These are phyloP conservation scores for Dasyurus viverrinus DNA, from an alignment of 2,113 vertebrate genomes.

Conservation along the genomic window DNA sequence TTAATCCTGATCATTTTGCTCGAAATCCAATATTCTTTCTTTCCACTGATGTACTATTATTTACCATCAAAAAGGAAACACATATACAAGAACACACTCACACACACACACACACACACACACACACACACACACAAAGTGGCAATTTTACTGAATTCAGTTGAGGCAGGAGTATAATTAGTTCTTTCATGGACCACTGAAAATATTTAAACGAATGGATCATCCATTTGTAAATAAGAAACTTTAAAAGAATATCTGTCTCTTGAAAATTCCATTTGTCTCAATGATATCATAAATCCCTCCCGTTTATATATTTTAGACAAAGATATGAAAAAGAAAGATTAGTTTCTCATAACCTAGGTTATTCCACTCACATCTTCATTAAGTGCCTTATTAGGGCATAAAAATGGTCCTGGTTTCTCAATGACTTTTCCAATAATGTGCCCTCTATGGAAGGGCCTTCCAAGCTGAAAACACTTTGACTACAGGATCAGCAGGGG, in stretches of 20 bases:
- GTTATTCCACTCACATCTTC: background rate
- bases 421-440: background rate
- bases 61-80: background rate
- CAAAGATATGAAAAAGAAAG: slow-evolving; percentile 59
- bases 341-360: background rate
- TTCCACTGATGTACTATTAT: background rate
- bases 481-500: background rate
- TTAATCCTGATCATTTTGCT: background rate
- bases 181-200: background rate
- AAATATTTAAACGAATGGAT: background rate
- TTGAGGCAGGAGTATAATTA: background rate
- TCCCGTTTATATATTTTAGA: slow-evolving; percentile 49
- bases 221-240: slow-evolving; percentile 1
- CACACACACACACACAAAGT: background rate
- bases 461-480: background rate
- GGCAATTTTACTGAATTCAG: background rate
- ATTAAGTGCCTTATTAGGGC: background rate
- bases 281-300: background rate
- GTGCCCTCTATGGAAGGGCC: background rate
- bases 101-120: background rate
- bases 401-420: background rate
- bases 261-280: slow-evolving; percentile 10
- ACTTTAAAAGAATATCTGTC: background rate
- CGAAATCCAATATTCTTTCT: background rate
- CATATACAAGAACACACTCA: background rate